These are phyloP conservation scores for Callocephalon fimbriatum DNA, from an alignment of 2,113 vertebrate species.

Conservation along the genomic window DNA sequence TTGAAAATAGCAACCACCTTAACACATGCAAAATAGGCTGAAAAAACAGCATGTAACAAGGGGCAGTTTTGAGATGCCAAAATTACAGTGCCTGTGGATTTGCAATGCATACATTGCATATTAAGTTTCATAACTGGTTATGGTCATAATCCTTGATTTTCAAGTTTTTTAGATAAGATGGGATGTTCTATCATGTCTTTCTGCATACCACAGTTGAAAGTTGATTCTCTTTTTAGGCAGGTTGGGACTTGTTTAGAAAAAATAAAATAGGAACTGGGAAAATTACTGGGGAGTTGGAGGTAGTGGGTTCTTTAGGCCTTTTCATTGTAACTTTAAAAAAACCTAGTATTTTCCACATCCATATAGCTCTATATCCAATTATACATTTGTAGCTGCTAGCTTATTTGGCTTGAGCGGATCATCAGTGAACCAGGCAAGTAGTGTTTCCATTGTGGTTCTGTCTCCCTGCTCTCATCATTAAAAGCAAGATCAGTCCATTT, in stretches of 20 bases:
- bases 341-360: not conserved
- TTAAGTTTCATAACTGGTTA: constrained; percentile 9
- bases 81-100: constrained; percentile 47
- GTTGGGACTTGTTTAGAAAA: not conserved
- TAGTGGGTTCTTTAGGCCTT: not conserved
- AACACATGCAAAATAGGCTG: constrained; percentile 48
- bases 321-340: not conserved
- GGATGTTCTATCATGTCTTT: not conserved
- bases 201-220: not conserved
- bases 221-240: not conserved
- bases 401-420: not conserved
- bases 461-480: not conserved
- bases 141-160: not conserved
- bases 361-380: not conserved
- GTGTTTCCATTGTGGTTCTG: not conserved
- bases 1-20: constrained; percentile 63
- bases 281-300: not conserved
- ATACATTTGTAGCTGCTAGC: not conserved
- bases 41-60: constrained; percentile 40
- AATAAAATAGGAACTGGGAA: not conserved
- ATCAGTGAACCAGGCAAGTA: not conserved
- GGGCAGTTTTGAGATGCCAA: constrained; percentile 55
- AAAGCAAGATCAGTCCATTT: not conserved
- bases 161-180: not conserved
- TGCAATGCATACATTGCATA: not conserved